Evolutionary conservation across 2,888 invertebrate species (phyloP).

Genomic region (Pristionchus mayeri): DNA sequence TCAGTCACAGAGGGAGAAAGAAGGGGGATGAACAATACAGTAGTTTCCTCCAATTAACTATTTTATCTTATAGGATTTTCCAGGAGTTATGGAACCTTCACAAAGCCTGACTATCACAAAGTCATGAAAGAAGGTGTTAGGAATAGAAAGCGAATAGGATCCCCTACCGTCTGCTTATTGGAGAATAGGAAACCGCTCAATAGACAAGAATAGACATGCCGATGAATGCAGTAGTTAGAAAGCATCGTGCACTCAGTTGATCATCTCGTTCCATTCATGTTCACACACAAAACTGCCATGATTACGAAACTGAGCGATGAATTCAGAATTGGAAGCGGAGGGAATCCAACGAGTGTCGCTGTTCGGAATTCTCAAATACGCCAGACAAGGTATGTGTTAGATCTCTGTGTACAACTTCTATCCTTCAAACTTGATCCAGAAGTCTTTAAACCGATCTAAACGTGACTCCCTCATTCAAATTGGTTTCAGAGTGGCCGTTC

Average conservation of each 20-base stretch:
- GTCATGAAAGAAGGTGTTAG: conserved; percentile 1
- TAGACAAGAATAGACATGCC: not conserved
- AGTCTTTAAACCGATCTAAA: too few species aligned
- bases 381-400: not conserved
- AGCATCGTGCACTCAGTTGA: not conserved
- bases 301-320: not conserved
- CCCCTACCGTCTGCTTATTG: not conserved
- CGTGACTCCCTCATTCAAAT: not conserved
- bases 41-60: not conserved
- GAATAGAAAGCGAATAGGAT: not conserved
- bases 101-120: conserved; percentile 2
- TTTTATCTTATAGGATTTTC: not conserved
- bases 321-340: conserved; percentile 48
- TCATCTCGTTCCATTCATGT: not conserved
- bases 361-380: conserved; percentile 44
- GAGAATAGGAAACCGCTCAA: not conserved
- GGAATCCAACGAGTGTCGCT: conserved; percentile 12
- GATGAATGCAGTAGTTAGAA: not conserved
- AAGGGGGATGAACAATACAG: not conserved
- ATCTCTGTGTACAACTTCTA: too few species aligned
- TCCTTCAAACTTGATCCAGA: too few species aligned
- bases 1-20: not conserved
- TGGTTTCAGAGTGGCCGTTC: conserved; percentile 18
- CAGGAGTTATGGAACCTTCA: conserved; percentile 32
- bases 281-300: not conserved